phyloP scores from a whole-genome alignment of 1,140 invertebrate genomes.

The Pseudomyrmex cubaensis region DNA sequence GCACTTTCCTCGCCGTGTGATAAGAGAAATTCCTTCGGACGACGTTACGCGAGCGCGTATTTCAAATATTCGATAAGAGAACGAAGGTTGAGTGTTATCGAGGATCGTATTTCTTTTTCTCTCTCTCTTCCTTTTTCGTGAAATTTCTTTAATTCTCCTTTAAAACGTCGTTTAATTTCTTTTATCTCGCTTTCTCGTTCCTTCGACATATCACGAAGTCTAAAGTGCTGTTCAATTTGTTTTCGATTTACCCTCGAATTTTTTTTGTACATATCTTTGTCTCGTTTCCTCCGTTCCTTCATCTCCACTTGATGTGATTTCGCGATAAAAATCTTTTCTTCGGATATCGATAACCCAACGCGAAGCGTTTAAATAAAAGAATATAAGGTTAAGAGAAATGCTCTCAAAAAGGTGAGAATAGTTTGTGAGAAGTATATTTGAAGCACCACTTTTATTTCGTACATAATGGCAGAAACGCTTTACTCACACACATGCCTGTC shows the following conservation, averaged over 20 bases:
- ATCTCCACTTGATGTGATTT: conserved; percentile 28
- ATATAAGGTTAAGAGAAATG: conserved; percentile 47
- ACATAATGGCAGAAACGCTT: conserved; percentile 80
- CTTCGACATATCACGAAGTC: conserved; percentile 1
- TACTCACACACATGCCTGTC: conserved; percentile 64
- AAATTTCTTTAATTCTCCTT: conserved; percentile 59
- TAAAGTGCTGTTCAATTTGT: conserved; percentile 33
- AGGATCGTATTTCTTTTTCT: conserved; percentile 42
- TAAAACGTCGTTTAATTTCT: conserved; percentile 17
- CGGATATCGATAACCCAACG: conserved; percentile 4
- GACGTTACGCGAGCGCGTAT: conserved; percentile 35
- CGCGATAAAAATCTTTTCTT: conserved; percentile 8
- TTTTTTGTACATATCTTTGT: conserved; percentile 34
- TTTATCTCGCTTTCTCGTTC: conserved; percentile 25
- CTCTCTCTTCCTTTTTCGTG: conserved; percentile 8
- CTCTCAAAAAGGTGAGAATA: conserved; percentile 81
- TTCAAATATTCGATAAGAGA: conserved; percentile 60
- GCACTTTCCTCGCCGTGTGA: conserved; percentile 2
- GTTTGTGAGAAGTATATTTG: conserved; percentile 76
- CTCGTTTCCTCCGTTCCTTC: neutral
- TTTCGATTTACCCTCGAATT: neutral
- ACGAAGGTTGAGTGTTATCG: conserved; percentile 53
- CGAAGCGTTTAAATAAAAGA: conserved; percentile 51
- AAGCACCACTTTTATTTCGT: conserved; percentile 72
- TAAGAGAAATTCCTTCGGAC: conserved; percentile 37